These are phyloP conservation scores for Manis crassicaudata DNA, from an alignment of 2,797 vertebrate species.

Conservation along the genomic window DNA sequence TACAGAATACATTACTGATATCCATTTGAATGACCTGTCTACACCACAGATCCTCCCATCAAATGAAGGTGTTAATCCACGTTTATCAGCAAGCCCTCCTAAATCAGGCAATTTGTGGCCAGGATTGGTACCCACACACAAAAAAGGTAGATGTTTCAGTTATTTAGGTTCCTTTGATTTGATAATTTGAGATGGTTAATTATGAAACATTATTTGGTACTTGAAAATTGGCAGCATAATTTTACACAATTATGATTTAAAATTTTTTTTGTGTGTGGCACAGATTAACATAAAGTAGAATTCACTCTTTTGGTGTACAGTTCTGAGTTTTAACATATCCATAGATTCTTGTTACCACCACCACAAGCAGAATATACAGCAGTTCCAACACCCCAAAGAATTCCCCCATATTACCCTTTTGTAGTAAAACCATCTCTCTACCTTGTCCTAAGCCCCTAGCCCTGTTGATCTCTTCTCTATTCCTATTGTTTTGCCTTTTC, in stretches of 20 bases:
- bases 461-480: neutral
- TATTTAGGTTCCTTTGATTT: neutral
- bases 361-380: neutral
- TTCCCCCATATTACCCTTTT: neutral
- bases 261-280: neutral
- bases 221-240: conserved; percentile 9
- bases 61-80: conserved; percentile 88
- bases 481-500: conserved; percentile 4
- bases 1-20: conserved; percentile 92
- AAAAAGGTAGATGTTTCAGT: conserved; percentile 91
- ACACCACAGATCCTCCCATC: conserved; percentile 88
- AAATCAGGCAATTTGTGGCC: conserved; percentile 91
- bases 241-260: neutral
- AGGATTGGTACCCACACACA: conserved; percentile 90
- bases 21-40: conserved; percentile 90
- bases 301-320: conserved; percentile 4
- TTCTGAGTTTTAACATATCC: neutral
- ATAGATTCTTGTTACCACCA: neutral
- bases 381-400: neutral
- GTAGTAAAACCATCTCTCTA: neutral
- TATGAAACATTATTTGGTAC: neutral
- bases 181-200: conserved; percentile 47
- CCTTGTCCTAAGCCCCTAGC: neutral
- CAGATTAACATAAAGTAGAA: neutral
- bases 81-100: conserved; percentile 93